Evolutionary conservation across 2,888 invertebrate genomes (phyloP).

Genomic region (Spisula subtruncata): DNA sequence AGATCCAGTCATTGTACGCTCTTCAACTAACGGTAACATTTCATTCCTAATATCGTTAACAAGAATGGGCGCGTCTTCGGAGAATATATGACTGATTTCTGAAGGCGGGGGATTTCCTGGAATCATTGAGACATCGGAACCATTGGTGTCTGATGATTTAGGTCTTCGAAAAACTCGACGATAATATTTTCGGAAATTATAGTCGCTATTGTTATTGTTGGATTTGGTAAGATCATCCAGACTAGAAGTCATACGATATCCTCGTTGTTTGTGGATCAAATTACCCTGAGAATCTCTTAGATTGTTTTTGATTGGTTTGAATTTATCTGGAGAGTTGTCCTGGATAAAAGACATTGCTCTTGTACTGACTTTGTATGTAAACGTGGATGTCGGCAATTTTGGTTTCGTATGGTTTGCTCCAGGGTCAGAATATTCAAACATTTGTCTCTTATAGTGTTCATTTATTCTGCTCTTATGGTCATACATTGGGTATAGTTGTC

Average conservation of each 20-base stretch:
- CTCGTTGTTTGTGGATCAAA: conserved; percentile 46
- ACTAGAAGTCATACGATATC: conserved; percentile 24
- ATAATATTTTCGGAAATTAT: conserved; percentile 45
- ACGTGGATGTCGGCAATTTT: conserved; percentile 38
- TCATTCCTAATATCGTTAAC: conserved; percentile 50
- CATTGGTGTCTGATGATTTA: conserved; percentile 54
- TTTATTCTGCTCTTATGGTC: conserved; percentile 55
- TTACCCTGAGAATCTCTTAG: conserved; percentile 37
- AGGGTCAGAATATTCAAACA: conserved; percentile 45
- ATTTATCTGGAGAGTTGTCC: conserved; percentile 21
- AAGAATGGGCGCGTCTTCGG: conserved; percentile 53
- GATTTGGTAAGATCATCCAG: conserved; percentile 5
- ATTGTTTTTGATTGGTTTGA: conserved; percentile 59
- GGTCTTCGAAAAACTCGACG: conserved; percentile 42
- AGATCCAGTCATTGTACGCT: conserved; percentile 52
- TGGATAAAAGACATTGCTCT: conserved; percentile 34
- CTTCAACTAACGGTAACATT: conserved; percentile 63
- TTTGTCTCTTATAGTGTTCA: conserved; percentile 54
- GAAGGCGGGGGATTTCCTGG: conserved; percentile 68
- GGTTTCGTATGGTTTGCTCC: not conserved
- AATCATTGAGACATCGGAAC: conserved; percentile 49
- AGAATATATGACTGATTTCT: conserved; percentile 61
- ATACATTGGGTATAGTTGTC: conserved; percentile 69
- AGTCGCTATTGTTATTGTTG: conserved; percentile 34
- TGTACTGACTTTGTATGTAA: conserved; percentile 62